Evolutionary conservation across 37 sponge, comb jelly and placozoan genomes (phyloP).

Genomic region (Spongilla lacustris): DNA sequence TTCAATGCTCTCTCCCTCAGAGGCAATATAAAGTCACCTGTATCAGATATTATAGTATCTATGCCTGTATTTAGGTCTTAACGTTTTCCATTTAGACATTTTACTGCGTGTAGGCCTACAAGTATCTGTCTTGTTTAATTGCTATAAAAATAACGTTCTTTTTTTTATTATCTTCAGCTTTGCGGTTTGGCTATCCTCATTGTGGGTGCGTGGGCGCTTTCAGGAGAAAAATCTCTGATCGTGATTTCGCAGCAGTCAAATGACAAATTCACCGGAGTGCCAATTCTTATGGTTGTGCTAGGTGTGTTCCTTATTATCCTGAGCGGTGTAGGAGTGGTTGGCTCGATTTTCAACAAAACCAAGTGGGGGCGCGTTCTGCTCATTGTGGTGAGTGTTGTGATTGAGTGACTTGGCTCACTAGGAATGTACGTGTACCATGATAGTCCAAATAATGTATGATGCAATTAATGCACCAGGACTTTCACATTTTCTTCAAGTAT

Average conservation of each 20-base stretch:
- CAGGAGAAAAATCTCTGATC: background rate
- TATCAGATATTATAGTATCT: too few relatives aligned
- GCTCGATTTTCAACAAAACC: background rate
- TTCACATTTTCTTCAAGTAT: too few relatives aligned
- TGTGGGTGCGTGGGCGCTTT: background rate
- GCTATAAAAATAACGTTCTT: too few relatives aligned
- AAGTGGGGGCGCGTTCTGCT: background rate
- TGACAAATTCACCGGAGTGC: background rate
- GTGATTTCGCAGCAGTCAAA: background rate
- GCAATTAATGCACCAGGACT: too few relatives aligned
- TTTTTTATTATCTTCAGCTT: background rate
- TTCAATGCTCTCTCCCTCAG: too few relatives aligned
- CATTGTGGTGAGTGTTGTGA: background rate
- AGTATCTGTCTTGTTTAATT: too few relatives aligned
- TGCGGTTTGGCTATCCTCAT: background rate
- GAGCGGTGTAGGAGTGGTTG: background rate
- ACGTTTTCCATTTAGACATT: too few relatives aligned
- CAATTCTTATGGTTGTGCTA: background rate
- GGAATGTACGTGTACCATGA: too few relatives aligned
- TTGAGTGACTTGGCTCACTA: too few relatives aligned
- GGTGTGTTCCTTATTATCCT: background rate
- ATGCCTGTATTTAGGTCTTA: too few relatives aligned
- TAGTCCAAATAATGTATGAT: too few relatives aligned
- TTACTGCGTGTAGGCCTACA: too few relatives aligned
- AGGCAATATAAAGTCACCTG: background rate